Evolutionary conservation across 2,888 invertebrate species (phyloP).

Genomic region (Chorisops tibialis): DNA sequence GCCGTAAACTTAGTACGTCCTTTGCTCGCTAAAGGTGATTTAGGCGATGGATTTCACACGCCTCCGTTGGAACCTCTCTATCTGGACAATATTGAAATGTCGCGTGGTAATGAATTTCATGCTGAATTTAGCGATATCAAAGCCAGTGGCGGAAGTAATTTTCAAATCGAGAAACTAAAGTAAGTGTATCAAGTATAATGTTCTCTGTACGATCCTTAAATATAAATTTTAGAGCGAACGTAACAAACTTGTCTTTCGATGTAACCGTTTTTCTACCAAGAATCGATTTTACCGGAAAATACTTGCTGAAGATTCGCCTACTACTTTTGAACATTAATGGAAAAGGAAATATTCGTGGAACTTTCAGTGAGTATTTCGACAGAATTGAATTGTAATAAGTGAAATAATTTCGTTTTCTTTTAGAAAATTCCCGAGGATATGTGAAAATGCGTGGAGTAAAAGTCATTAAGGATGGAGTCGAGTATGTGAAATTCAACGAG

Average conservation of each 20-base stretch:
- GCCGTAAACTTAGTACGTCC: slow-evolving; percentile 47
- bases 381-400: neutral
- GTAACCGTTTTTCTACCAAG: slow-evolving; percentile 47
- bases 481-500: slow-evolving; percentile 47
- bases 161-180: slow-evolving; percentile 49
- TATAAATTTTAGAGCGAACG: slow-evolving; percentile 11
- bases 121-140: slow-evolving; percentile 47
- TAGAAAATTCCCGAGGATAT: slow-evolving; percentile 48
- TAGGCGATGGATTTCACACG: slow-evolving; percentile 49
- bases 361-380: slow-evolving; percentile 40
- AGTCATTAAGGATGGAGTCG: slow-evolving; percentile 40
- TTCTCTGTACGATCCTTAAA: neutral
- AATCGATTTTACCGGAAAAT: slow-evolving; percentile 48
- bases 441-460: slow-evolving; percentile 48
- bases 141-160: slow-evolving; percentile 49
- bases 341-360: slow-evolving; percentile 47
- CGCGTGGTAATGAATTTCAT: slow-evolving; percentile 46
- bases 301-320: slow-evolving; percentile 46
- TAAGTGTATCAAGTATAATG: slow-evolving; percentile 31
- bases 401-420: neutral
- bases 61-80: slow-evolving; percentile 47
- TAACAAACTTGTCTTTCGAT: slow-evolving; percentile 40
- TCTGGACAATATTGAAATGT: slow-evolving; percentile 48
- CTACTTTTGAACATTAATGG: slow-evolving; percentile 48
- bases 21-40: slow-evolving; percentile 44